phyloP scores from a whole-genome alignment of 2,888 invertebrate genomes.

The Platycnemis pennipes region DNA sequence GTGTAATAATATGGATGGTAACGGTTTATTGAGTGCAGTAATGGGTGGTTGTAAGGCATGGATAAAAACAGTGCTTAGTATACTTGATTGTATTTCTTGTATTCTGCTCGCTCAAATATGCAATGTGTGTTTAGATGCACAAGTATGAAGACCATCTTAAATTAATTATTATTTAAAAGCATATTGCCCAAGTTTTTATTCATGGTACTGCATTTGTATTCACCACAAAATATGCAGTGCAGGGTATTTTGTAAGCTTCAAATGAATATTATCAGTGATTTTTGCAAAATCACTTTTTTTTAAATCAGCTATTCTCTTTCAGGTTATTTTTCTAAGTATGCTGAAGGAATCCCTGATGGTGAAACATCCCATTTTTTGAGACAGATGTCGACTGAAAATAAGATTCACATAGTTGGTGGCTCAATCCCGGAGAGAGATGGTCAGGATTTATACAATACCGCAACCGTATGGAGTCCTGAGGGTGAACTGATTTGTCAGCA shows the following conservation, averaged over 20 bases:
- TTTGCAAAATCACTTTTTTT: neutral
- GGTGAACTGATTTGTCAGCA: conserved; percentile 91
- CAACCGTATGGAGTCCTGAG: conserved; percentile 90
- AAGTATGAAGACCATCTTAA: no score
- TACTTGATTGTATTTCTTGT: no score
- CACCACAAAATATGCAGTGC: no score
- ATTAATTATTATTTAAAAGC: no score
- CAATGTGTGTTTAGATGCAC: no score
- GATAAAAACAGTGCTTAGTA: no score
- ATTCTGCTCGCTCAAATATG: no score
- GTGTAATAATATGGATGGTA: no score
- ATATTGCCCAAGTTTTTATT: no score
- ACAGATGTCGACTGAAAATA: conserved; percentile 87
- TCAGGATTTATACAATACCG: conserved; percentile 90
- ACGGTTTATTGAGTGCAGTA: no score
- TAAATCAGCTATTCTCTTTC: conserved; percentile 52
- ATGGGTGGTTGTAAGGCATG: no score
- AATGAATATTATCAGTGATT: neutral
- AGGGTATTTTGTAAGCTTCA: neutral
- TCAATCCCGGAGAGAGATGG: conserved; percentile 91
- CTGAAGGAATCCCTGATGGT: conserved; percentile 91
- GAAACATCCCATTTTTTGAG: conserved; percentile 88
- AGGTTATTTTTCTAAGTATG: conserved; percentile 91
- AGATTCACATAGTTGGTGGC: conserved; percentile 92
- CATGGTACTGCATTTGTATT: no score